A percentile compares a stretch with the other conserved stretches of the same genome.
phyloP scores from a whole-genome alignment of 2,797 vertebrate genomes.

The Neostethus bicornis region DNA sequence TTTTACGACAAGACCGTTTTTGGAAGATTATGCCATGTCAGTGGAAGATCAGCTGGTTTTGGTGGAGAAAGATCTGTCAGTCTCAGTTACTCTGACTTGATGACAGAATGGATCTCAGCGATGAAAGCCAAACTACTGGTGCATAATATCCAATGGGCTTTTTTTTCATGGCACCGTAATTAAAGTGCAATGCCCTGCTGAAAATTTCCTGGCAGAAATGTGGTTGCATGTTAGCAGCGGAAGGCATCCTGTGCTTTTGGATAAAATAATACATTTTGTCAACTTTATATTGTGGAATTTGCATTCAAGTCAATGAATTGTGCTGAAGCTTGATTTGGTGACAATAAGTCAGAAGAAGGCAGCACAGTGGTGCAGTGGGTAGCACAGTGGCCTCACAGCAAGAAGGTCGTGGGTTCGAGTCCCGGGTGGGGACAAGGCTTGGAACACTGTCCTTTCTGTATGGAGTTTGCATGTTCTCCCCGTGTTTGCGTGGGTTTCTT shows the following conservation, averaged over 20 bases:
- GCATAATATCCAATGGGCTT: constrained; percentile 20
- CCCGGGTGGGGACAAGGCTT: too few species aligned
- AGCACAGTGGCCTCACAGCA: too few species aligned
- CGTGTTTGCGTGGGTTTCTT: too few species aligned
- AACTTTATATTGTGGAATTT: background rate
- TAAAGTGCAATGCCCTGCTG: constrained; percentile 56
- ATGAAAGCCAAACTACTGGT: constrained; percentile 51
- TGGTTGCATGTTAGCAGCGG: constrained; percentile 12
- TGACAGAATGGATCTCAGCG: constrained; percentile 45
- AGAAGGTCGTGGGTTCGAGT: too few species aligned
- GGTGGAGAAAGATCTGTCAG: constrained; percentile 27
- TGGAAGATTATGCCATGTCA: constrained; percentile 14
- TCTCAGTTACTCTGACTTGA: constrained; percentile 47
- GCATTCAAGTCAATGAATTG: constrained; percentile 2
- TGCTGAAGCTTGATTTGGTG: background rate
- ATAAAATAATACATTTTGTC: constrained; percentile 13
- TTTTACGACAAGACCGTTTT: background rate
- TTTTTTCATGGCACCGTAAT: constrained; percentile 56
- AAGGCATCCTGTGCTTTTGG: constrained; percentile 24
- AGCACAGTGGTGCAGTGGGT: too few species aligned
- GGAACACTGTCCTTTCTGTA: too few species aligned
- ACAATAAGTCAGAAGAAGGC: background rate
- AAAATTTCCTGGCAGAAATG: constrained; percentile 36
- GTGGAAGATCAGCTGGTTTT: constrained; percentile 26
- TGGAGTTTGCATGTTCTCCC: too few species aligned